phyloP scores from a whole-genome alignment of 2,888 invertebrate genomes.

The Eristalis pertinax region DNA sequence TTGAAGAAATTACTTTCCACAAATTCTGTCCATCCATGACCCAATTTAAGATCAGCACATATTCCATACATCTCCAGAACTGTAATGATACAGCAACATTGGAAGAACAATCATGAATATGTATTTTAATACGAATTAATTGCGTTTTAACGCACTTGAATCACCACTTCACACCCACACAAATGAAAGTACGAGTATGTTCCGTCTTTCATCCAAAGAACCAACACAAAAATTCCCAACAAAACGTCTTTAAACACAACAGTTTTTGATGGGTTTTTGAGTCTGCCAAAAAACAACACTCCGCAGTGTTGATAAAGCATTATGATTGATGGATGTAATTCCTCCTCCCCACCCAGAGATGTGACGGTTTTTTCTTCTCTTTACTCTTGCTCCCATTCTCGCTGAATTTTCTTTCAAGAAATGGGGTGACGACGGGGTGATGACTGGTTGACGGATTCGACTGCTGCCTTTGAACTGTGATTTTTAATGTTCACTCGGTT shows the following conservation, averaged over 20 bases:
- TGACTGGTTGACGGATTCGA: conserved; percentile 58
- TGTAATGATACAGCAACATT: neutral
- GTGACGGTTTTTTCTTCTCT: conserved; percentile 19
- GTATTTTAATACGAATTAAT: neutral
- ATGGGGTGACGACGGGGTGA: conserved; percentile 47
- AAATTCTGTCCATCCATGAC: no score
- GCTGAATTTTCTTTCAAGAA: conserved; percentile 24
- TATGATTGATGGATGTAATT: conserved; percentile 61
- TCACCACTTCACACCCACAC: neutral
- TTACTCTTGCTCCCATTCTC: neutral
- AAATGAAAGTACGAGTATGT: neutral
- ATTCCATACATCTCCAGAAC: neutral
- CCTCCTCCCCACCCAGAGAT: conserved; percentile 19
- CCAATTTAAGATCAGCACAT: no score
- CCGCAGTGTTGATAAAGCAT: conserved; percentile 56
- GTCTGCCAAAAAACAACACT: conserved; percentile 21
- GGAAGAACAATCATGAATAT: neutral
- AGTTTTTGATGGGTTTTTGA: conserved; percentile 46
- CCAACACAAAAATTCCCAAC: neutral
- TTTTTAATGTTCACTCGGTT: conserved; percentile 53
- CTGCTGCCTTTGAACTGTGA: conserved; percentile 54
- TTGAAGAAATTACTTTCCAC: no score
- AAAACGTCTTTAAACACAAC: conserved; percentile 37
- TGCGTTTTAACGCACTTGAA: neutral
- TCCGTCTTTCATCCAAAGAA: neutral